Percentiles rank a stretch among this genome's conserved stretches.
Conservation (phyloP, 2,888 invertebrate species). For the Melanophora roralis region DNA sequence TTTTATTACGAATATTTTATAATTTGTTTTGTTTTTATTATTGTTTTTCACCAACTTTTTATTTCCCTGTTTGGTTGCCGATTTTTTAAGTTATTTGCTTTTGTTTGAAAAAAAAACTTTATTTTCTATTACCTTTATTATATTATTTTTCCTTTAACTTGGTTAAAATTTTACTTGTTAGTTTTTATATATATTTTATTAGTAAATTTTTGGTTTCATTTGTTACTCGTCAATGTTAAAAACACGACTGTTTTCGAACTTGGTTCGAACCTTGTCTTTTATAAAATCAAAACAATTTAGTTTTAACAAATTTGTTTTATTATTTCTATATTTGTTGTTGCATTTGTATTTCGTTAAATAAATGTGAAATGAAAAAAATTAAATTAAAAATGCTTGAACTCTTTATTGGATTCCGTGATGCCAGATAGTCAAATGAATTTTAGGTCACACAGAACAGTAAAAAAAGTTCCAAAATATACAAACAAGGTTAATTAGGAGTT, state of each 20-base stretch:
- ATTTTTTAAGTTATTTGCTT: no score
- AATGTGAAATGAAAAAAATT: conserved; percentile 23
- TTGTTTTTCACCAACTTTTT: conserved; percentile 5
- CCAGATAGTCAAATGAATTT: neutral
- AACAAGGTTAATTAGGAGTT: no score
- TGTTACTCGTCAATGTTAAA: conserved; percentile 67
- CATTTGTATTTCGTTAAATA: conserved; percentile 23
- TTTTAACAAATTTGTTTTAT: conserved; percentile 37
- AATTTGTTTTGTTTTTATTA: conserved; percentile 11
- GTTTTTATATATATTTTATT: neutral
- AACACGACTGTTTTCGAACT: conserved; percentile 70
- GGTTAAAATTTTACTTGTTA: neutral
- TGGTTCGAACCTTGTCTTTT: conserved; percentile 71
- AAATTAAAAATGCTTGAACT: conserved; percentile 20
- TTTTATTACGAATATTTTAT: neutral
- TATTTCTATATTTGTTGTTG: conserved; percentile 9
- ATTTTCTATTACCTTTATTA: neutral
- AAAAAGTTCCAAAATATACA: neutral
- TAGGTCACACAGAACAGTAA: neutral
- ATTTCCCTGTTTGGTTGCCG: neutral
- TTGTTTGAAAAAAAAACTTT: no score
- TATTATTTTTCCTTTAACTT: conserved; percentile 7
- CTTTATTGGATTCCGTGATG: conserved; percentile 11
- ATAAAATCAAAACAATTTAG: conserved; percentile 67
- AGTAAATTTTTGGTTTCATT: conserved; percentile 6